Conservation (phyloP, 2,113 vertebrate genomes). For the Malurus cyaneus region DNA sequence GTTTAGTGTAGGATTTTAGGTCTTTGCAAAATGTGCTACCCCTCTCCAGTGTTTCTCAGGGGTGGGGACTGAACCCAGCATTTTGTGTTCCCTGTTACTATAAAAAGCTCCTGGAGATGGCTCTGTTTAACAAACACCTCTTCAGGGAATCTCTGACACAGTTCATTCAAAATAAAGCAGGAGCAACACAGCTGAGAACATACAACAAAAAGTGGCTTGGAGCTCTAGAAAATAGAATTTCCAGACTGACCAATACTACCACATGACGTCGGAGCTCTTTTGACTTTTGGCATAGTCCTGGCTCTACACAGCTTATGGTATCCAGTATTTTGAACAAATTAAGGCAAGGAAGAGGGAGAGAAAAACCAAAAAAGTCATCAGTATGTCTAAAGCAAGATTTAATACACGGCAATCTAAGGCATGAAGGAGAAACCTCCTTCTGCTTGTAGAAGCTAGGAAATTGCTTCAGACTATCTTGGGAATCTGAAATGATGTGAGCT, state of each 20-base stretch:
- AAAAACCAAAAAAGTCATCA: neutral
- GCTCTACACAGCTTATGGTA: neutral
- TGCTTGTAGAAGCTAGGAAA: neutral
- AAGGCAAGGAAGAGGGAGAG: neutral
- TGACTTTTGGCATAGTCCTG: neutral
- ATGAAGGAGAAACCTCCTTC: neutral
- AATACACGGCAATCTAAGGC: neutral
- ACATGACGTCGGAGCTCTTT: neutral
- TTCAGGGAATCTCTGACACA: too few relatives aligned
- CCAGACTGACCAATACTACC: neutral
- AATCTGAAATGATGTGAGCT: neutral
- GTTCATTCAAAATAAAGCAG: neutral
- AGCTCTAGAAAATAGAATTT: neutral
- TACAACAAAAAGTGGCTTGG: neutral
- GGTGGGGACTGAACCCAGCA: neutral
- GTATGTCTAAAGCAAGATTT: neutral
- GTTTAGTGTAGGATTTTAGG: neutral
- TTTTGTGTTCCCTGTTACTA: neutral
- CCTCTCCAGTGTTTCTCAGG: neutral
- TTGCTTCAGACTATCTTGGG: neutral
- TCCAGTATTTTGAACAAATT: neutral
- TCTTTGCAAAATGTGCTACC: neutral
- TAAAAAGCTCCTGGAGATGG: conserved; percentile 48
- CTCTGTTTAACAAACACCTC: conserved; percentile 7
- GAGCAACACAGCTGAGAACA: neutral